These are phyloP conservation scores for Falco peregrinus DNA, from an alignment of 2,797 vertebrate species.

Conservation along the genomic window DNA sequence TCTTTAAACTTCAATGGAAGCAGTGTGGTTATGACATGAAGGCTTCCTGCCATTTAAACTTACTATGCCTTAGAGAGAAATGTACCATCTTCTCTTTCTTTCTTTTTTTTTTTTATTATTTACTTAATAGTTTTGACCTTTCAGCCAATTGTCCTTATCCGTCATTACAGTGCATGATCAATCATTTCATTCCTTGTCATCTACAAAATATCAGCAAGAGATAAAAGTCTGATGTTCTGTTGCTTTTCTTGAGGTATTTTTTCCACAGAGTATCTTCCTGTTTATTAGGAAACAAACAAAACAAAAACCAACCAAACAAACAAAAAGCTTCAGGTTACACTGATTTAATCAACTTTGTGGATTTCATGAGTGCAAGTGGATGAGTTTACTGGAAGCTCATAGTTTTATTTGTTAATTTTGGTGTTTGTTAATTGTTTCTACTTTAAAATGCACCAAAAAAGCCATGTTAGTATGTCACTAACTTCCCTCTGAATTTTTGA, in stretches of 20 bases:
- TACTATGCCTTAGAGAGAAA: constrained; percentile 66
- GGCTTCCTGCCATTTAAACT: constrained; percentile 71
- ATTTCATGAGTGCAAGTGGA: background rate
- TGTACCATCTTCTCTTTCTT: constrained; percentile 9
- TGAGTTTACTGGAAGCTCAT: background rate
- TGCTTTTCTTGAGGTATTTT: constrained; percentile 27
- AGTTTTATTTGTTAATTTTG: background rate
- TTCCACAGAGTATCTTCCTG: background rate
- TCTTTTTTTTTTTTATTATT: constrained; percentile 63
- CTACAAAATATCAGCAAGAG: constrained; percentile 61
- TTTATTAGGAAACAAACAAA: background rate
- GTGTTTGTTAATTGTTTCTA: background rate
- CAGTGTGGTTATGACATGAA: constrained; percentile 34
- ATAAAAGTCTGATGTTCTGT: constrained; percentile 37
- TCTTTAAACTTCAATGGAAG: background rate
- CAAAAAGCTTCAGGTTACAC: background rate
- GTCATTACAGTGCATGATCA: constrained; percentile 72
- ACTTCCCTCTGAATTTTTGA: background rate
- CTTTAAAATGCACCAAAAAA: background rate
- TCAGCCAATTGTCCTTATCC: constrained; percentile 77
- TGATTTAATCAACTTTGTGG: background rate
- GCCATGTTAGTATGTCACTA: fast-evolving
- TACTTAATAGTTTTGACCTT: constrained; percentile 79
- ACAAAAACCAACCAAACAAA: no score
- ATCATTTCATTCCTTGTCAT: constrained; percentile 71